Percentiles rank a stretch among this genome's conserved stretches.
These are phyloP conservation scores for Sturnus vulgaris DNA, from an alignment of 2,113 vertebrate genomes.

Conservation along the genomic window DNA sequence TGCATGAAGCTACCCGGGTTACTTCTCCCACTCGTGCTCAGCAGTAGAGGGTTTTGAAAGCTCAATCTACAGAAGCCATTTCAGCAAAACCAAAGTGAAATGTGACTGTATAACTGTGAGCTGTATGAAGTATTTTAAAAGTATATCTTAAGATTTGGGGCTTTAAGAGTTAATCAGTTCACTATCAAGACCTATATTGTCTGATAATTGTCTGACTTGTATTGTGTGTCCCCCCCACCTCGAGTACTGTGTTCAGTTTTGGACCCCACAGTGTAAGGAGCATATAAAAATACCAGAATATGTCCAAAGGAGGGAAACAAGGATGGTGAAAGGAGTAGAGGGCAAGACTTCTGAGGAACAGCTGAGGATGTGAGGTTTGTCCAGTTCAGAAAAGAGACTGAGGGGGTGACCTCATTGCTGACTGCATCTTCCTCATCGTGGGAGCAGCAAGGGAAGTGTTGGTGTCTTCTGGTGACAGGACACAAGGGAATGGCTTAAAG, in stretches of 20 bases:
- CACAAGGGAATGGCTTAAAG: not conserved
- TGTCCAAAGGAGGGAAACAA: not conserved
- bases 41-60: not conserved
- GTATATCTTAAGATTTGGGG: not conserved
- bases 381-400: not conserved
- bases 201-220: not conserved
- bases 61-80: not conserved
- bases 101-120: not conserved
- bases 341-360: not conserved
- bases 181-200: not conserved
- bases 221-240: not conserved
- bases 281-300: not conserved
- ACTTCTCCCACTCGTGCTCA: not conserved
- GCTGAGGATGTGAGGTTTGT: not conserved
- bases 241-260: fast-evolving
- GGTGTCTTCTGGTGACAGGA: not conserved
- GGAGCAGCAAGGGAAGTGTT: not conserved
- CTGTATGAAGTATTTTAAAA: not conserved
- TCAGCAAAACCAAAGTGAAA: not conserved
- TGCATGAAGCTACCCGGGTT: not conserved
- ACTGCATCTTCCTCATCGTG: not conserved
- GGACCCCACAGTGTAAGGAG: not conserved
- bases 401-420: not conserved
- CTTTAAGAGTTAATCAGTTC: not conserved
- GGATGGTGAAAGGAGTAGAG: not conserved